Conservation (phyloP, 2,113 vertebrate genomes). For the Cebidichthys violaceus region DNA sequence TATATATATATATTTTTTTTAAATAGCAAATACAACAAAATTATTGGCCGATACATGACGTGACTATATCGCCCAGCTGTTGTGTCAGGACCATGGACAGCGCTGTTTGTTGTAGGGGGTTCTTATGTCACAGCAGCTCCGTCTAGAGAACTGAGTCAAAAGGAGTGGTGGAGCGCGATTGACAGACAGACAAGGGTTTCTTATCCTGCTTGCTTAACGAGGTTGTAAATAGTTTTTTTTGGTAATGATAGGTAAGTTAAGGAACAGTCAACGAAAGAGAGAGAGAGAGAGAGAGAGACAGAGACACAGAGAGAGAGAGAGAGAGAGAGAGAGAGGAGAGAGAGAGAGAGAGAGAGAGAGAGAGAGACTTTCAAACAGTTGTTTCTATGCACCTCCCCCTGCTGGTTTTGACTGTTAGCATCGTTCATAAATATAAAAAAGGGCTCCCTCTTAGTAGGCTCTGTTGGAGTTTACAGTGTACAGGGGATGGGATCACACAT, state of each 20-base stretch:
- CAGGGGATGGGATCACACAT: too few relatives aligned
- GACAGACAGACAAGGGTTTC: background rate
- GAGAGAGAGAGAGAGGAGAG: background rate
- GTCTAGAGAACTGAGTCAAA: background rate
- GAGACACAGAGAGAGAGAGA: background rate
- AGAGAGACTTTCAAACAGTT: background rate
- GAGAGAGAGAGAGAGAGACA: background rate
- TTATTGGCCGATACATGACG: background rate
- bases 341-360: background rate
- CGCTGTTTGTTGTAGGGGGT: background rate
- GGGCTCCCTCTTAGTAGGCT: background rate
- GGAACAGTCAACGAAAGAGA: background rate
- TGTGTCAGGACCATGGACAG: background rate
- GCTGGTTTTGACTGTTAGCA: background rate
- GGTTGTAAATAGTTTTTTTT: background rate
- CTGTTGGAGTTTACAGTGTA: background rate
- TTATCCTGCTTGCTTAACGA: background rate
- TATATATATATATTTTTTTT: background rate
- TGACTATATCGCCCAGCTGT: background rate
- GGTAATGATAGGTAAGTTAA: background rate
- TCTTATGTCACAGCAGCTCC: background rate
- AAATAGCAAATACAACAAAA: background rate
- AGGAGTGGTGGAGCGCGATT: background rate
- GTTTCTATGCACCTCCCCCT: background rate
- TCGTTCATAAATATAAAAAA: background rate